Evolutionary conservation across 2,888 invertebrate species (phyloP).

Genomic region (Xestobium rufovillosum): DNA sequence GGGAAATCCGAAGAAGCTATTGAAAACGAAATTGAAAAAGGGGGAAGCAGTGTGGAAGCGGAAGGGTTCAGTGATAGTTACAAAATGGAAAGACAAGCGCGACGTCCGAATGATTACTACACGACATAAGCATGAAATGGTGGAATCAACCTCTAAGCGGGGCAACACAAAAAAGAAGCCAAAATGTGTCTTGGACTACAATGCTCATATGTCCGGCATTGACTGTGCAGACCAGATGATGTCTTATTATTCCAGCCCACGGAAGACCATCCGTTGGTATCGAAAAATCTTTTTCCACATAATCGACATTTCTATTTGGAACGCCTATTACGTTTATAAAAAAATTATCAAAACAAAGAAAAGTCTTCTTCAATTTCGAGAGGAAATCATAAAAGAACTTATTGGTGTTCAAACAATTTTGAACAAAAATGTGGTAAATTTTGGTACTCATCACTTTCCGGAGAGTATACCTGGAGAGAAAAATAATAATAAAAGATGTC

Average conservation of each 20-base stretch:
- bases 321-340: constrained; percentile 25
- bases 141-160: not conserved
- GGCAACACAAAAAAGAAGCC: constrained; percentile 5
- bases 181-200: constrained; percentile 6
- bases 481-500: too few species aligned
- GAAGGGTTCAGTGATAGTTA: constrained; percentile 7
- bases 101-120: too few species aligned
- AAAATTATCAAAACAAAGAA: too few species aligned
- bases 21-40: constrained; percentile 5
- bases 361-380: too few species aligned
- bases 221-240: constrained; percentile 3
- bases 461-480: too few species aligned
- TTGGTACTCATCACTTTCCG: too few species aligned
- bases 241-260: not conserved
- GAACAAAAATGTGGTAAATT: too few species aligned
- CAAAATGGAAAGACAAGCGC: too few species aligned
- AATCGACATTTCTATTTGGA: constrained; percentile 10
- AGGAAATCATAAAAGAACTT: too few species aligned
- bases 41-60: constrained; percentile 7
- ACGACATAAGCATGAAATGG: too few species aligned
- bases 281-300: constrained; percentile 4
- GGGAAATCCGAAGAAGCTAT: too few species aligned
- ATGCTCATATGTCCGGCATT: constrained; percentile 2
- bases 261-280: constrained; percentile 4
- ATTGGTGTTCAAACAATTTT: too few species aligned